Evolutionary conservation across 64 coral and sea anemone species (phyloP).

Genomic region (Anthopleura sola): DNA sequence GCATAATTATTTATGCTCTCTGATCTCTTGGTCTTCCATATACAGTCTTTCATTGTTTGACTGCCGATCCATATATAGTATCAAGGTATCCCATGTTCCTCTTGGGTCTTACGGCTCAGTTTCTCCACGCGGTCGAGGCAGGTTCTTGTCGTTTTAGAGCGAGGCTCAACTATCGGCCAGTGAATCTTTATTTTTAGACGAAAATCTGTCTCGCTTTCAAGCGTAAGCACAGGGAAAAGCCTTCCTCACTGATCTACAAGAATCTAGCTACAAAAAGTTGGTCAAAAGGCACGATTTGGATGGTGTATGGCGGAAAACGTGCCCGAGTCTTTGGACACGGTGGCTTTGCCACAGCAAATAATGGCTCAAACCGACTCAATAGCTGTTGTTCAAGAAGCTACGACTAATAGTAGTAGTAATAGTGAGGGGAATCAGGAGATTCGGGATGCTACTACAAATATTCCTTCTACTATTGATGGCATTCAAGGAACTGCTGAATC

Average conservation of each 20-base stretch:
- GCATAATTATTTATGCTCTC: too few relatives aligned
- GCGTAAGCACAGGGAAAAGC: constrained; percentile 76
- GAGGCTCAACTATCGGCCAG: constrained; percentile 61
- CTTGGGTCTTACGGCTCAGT: constrained; percentile 18
- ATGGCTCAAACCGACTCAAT: constrained; percentile 37
- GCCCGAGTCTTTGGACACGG: constrained; percentile 41
- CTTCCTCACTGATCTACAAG: constrained; percentile 26
- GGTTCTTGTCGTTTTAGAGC: constrained; percentile 76
- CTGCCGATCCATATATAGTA: neutral
- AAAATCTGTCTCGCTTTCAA: constrained; percentile 94
- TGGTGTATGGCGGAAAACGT: constrained; percentile 64
- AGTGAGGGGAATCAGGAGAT: neutral
- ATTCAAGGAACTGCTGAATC: neutral
- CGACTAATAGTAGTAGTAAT: neutral
- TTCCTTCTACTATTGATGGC: constrained; percentile 23
- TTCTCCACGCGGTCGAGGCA: constrained; percentile 92
- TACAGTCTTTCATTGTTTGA: too few relatives aligned
- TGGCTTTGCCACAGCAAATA: constrained; percentile 65
- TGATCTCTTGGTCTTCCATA: too few relatives aligned
- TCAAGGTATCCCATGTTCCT: constrained; percentile 22
- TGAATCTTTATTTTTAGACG: constrained; percentile 73
- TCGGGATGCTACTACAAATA: neutral
- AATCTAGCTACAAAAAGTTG: neutral
- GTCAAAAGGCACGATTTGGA: neutral
- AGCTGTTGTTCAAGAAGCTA: constrained; percentile 47